Conservation (phyloP, 1,140 invertebrate species). For the Stegodyphus dumicola region DNA sequence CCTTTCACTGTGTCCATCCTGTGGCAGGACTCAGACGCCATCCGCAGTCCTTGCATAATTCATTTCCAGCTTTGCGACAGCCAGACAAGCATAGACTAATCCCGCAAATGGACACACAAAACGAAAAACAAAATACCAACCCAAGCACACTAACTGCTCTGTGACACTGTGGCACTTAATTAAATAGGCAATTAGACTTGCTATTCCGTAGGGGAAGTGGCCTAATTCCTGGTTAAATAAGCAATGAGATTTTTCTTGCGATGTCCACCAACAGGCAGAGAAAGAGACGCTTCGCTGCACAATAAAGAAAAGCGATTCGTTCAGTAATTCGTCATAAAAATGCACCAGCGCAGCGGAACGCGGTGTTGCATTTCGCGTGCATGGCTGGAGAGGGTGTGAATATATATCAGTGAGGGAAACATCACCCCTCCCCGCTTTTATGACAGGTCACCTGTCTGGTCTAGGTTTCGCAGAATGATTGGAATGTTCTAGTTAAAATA, state of each 20-base stretch:
- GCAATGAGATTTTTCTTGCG: not conserved
- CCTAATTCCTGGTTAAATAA: not conserved
- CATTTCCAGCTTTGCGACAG: too few species aligned
- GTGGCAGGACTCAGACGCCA: too few species aligned
- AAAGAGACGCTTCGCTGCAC: not conserved
- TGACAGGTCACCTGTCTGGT: too few species aligned
- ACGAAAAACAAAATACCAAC: not conserved
- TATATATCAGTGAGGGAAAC: not conserved
- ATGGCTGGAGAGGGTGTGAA: too few species aligned
- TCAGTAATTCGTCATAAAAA: not conserved
- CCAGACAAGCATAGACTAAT: not conserved
- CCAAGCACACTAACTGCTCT: too few species aligned
- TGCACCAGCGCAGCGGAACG: too few species aligned
- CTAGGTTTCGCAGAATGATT: too few species aligned
- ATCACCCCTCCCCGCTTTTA: not conserved
- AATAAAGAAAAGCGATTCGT: not conserved
- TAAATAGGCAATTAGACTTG: not conserved
- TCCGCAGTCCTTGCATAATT: too few species aligned
- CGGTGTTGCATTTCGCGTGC: constrained; percentile 10
- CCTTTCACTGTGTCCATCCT: too few species aligned
- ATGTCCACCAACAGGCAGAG: not conserved
- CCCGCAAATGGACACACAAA: not conserved
- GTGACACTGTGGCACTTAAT: not conserved
- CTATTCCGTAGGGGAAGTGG: not conserved
- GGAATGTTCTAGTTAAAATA: too few species aligned